Percentiles rank a stretch among this genome's conserved stretches.
Conservation (phyloP, 2,113 vertebrate genomes). For the Anarrhichthys ocellatus region DNA sequence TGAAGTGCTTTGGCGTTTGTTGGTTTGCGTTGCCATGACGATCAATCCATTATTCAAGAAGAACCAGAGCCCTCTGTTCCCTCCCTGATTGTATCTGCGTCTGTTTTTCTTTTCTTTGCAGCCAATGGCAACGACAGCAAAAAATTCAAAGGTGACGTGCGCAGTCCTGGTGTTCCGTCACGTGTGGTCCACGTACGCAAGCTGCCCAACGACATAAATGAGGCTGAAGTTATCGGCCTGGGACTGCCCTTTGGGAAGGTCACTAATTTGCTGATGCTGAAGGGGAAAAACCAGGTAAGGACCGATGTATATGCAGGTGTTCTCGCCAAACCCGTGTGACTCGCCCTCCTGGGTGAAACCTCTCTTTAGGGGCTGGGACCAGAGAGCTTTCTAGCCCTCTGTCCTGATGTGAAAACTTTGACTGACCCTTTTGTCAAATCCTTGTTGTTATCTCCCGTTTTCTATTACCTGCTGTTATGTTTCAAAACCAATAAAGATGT, state of each 20-base stretch:
- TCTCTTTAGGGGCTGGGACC: neutral
- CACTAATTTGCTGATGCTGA: conserved; percentile 97
- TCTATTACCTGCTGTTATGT: neutral
- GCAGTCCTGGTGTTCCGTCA: conserved; percentile 91
- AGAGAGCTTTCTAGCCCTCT: conserved; percentile 8
- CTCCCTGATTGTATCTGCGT: conserved; percentile 76
- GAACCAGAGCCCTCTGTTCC: conserved; percentile 65
- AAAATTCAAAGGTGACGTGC: conserved; percentile 96
- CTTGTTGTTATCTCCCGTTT: conserved; percentile 4
- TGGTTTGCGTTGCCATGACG: conserved; percentile 67
- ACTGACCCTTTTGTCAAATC: conserved; percentile 34
- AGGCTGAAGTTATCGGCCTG: conserved; percentile 96
- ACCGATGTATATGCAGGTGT: conserved; percentile 7
- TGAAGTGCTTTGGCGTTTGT: conserved; percentile 57
- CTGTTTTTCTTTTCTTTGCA: conserved; percentile 74
- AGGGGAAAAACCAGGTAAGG: conserved; percentile 97
- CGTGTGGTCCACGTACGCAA: conserved; percentile 96
- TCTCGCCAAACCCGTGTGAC: conserved; percentile 23
- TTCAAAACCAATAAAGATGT: neutral
- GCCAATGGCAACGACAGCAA: conserved; percentile 99
- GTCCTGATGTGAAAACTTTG: conserved; percentile 12
- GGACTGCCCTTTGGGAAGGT: conserved; percentile 98
- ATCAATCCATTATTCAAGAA: conserved; percentile 79
- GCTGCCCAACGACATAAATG: conserved; percentile 93
- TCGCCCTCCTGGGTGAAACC: neutral